These are phyloP conservation scores for Colistium nudipinnis DNA, from an alignment of 2,113 vertebrate species.

Conservation along the genomic window DNA sequence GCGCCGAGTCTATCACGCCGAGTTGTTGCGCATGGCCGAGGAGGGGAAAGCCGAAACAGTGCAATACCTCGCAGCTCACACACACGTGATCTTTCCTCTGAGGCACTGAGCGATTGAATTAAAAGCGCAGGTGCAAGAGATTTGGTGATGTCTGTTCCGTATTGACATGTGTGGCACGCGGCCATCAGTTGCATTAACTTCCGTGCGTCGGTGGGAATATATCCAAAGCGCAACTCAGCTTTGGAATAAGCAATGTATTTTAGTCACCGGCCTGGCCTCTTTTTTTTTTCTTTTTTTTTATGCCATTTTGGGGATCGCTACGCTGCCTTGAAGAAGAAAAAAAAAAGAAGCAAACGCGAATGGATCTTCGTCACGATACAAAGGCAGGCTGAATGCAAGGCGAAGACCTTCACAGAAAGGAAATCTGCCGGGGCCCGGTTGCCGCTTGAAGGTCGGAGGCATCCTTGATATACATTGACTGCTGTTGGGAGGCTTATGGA, in stretches of 20 bases:
- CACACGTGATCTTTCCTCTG: slow-evolving; percentile 36
- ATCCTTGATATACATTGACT: slow-evolving; percentile 28
- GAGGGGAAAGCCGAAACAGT: slow-evolving; percentile 11
- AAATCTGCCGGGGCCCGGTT: slow-evolving; percentile 1
- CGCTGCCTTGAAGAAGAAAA: too few relatives aligned
- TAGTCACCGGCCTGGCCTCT: too few relatives aligned
- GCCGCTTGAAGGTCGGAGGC: slow-evolving; percentile 12
- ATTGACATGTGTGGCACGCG: slow-evolving; percentile 10
- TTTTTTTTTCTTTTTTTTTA: too few relatives aligned
- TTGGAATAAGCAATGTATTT: too few relatives aligned
- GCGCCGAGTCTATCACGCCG: slow-evolving; percentile 10
- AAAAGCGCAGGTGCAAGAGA: slow-evolving; percentile 42
- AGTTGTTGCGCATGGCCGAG: slow-evolving; percentile 14
- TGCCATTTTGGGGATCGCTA: too few relatives aligned
- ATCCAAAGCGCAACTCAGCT: too few relatives aligned
- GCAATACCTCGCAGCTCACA: slow-evolving; percentile 28
- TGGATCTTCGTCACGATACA: too few relatives aligned
- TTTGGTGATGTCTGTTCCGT: slow-evolving; percentile 21
- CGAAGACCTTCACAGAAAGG: not conserved
- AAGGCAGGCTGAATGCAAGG: not conserved
- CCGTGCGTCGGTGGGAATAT: too few relatives aligned
- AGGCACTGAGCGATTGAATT: slow-evolving; percentile 9
- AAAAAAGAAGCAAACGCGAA: too few relatives aligned
- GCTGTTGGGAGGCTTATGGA: slow-evolving; percentile 41
- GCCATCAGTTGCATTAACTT: too few relatives aligned